Percentiles rank a stretch among this genome's conserved stretches.
Conservation (phyloP, 1,140 invertebrate genomes). For the Zaprionus camerounensis region DNA sequence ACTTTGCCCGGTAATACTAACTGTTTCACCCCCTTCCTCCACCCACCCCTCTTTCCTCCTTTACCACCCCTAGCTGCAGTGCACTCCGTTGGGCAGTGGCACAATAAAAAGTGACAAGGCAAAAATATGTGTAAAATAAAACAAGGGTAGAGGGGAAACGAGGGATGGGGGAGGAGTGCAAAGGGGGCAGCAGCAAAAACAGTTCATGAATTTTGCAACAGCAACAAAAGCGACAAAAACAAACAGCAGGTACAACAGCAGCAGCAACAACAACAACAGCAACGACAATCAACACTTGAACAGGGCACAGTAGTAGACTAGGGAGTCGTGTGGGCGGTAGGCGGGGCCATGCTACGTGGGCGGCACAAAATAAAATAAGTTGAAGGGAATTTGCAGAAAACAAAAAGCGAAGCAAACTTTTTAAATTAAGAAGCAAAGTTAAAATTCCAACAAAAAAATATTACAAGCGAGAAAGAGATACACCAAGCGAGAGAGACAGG, state of each 20-base stretch:
- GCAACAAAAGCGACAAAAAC: conserved; percentile 73
- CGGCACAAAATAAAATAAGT: conserved; percentile 54
- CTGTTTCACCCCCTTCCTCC: not conserved
- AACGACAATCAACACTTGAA: conserved; percentile 52
- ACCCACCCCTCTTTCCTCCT: not conserved
- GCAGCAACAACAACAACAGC: conserved; percentile 56
- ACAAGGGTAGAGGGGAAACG: conserved; percentile 30
- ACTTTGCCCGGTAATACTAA: conserved; percentile 59
- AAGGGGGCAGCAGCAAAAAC: conserved; percentile 55
- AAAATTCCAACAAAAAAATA: conserved; percentile 68
- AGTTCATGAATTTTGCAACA: conserved; percentile 80
- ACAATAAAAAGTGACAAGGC: conserved; percentile 81
- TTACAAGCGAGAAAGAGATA: not conserved
- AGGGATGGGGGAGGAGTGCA: not conserved
- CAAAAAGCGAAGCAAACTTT: conserved; percentile 66
- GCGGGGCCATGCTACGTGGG: conserved; percentile 35
- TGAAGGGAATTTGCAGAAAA: conserved; percentile 67
- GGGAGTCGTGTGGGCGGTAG: conserved; percentile 8
- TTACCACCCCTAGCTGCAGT: not conserved
- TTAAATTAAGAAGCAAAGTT: conserved; percentile 81
- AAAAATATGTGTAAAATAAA: conserved; percentile 81
- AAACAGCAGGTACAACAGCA: conserved; percentile 56
- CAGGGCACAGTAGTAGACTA: conserved; percentile 5
- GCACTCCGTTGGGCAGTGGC: conserved; percentile 31
- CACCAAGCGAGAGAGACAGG: not conserved